Evolutionary conservation across 2,888 invertebrate species (phyloP), one percentile per base, ranked within the genome.

Genomic region (Phengaris alcon): DNA sequence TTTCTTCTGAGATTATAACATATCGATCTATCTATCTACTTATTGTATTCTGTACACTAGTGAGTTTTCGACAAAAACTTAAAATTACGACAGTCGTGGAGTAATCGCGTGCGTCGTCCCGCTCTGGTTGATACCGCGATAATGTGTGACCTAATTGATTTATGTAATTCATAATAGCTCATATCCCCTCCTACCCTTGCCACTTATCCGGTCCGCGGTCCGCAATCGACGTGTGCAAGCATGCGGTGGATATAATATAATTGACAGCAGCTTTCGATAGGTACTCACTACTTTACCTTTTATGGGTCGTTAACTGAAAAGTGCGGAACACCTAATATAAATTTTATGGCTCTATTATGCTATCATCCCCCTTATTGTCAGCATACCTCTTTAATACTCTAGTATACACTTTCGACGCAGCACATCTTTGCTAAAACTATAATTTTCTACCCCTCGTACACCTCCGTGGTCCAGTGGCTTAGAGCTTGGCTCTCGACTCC

Each of bases 81-180:
- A 0, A 44, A 52, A 64, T 64, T 44, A 44, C 64, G 64, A 12
- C 64, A 64, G 35, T 12, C 35, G 64, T 59, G 59, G 59, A 59
- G 59, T 64, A 64, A 64, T 64, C 64, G 64, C 64, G 64, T 64
- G 35, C 64, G 15, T 22, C 22, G 48, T 5, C 22, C 51, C 70
- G 70, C 15, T 70, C 70, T 70, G 70, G 15, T 70, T 70, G 70
- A 69, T 51, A 12, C 48, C 15, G 15, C 70, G 70, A 70, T 69
- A 64, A 64, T 64, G 48, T 70, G 70, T 70, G 70, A 48, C 70
- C 70, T 48, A 70, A 70, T 70, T 48, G 48, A 70, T 70, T 70
- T 70, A 70, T 51, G 70, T 48, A 48, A 70, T 70, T 70, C 51
- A 48, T 70, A 70, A 51, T 70, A 48, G n/a, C 15, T 70, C 15